Percentiles rank a stretch among this genome's conserved stretches.
Conservation (phyloP, 2,113 vertebrate genomes). For the Platichthys stellatus region DNA sequence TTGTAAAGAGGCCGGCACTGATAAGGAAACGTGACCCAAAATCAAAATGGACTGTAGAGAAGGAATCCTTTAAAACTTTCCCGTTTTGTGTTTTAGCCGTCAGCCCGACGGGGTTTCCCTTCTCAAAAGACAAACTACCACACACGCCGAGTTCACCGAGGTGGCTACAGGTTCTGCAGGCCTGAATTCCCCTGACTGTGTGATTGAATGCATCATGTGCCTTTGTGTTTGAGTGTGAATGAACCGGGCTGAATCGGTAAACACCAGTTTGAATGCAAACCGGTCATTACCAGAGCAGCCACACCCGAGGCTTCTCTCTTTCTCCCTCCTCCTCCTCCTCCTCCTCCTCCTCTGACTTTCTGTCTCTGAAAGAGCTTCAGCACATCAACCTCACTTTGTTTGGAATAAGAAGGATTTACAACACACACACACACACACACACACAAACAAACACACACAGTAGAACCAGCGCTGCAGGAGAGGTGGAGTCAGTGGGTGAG, state of each 20-base stretch:
- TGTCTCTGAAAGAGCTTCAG: constrained; percentile 9
- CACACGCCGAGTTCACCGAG: not conserved
- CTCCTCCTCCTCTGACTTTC: not conserved
- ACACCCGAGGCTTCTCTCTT: constrained; percentile 45
- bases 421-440: not conserved
- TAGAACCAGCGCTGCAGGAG: too few relatives aligned
- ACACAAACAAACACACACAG: not conserved
- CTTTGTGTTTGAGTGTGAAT: constrained; percentile 57
- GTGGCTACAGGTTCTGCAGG: not conserved
- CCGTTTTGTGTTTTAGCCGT: not conserved
- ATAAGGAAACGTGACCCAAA: not conserved
- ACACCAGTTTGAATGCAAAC: constrained; percentile 67
- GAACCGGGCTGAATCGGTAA: constrained; percentile 57
- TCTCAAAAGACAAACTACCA: not conserved
- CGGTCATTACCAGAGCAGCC: constrained; percentile 68
- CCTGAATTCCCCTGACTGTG: constrained; percentile 18
- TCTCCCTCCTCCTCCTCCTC: not conserved
- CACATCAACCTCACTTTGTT: not conserved
- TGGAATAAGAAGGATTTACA: not conserved
- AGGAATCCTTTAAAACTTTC: not conserved
- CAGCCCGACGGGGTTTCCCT: not conserved
- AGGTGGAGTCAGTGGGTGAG: not conserved
- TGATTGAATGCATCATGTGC: constrained; percentile 48
- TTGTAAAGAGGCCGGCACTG: not conserved
- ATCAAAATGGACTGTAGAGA: not conserved